A percentile compares a stretch with the other conserved stretches of the same genome.
These are phyloP conservation scores for Lycopodina hypogea DNA, from an alignment of 37 sponge, comb jelly and placozoan species.

Conservation along the genomic window DNA sequence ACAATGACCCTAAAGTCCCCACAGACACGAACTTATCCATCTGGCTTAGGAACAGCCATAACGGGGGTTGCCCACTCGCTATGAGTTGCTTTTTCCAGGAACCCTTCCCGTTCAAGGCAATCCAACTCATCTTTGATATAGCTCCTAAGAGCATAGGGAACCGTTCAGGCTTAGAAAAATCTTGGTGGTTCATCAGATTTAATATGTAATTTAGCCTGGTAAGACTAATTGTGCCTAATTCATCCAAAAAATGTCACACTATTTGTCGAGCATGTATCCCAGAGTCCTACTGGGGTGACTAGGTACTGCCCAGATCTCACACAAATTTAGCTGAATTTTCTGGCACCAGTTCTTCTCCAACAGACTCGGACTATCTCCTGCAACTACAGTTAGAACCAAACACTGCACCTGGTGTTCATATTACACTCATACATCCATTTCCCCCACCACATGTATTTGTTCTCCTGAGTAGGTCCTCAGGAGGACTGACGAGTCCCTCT, in stretches of 20 bases:
- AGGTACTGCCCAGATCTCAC: background rate
- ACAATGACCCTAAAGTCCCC: background rate
- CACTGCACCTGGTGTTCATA: background rate
- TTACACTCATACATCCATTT: background rate
- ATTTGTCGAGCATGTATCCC: background rate
- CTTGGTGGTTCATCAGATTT: conserved; percentile 31
- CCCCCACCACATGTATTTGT: background rate
- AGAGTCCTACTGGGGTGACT: background rate
- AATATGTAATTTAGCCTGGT: conserved; percentile 8
- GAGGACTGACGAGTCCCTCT: background rate
- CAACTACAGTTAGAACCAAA: background rate
- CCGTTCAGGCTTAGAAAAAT: conserved; percentile 12
- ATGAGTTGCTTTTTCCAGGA: conserved; percentile 10
- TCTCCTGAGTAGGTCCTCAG: conserved; percentile 13
- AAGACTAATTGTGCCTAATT: background rate
- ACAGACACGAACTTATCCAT: conserved; percentile 21
- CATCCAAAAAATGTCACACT: background rate
- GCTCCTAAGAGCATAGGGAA: conserved; percentile 21
- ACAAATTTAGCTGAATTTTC: background rate
- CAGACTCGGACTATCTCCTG: conserved; percentile 2
- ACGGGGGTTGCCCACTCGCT: conserved; percentile 61
- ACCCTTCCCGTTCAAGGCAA: conserved; percentile 23
- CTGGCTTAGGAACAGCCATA: conserved; percentile 44
- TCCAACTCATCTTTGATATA: conserved; percentile 20
- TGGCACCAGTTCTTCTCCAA: conserved; percentile 1